phyloP scores from a whole-genome alignment of 2,113 vertebrate species.

The Leucopternis melanops region DNA sequence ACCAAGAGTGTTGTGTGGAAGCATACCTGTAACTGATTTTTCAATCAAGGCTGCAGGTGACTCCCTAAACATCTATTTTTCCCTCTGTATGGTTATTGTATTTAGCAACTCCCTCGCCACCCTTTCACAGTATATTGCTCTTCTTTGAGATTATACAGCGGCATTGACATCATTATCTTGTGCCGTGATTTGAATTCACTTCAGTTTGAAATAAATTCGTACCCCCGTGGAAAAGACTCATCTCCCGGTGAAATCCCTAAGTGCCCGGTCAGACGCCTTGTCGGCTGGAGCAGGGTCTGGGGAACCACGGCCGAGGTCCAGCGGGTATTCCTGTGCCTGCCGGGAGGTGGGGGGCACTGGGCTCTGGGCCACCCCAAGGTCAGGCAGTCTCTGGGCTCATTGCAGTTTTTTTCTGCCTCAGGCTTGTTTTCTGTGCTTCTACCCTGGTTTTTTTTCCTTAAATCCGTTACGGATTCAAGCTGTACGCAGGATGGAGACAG shows the following conservation, averaged over 20 bases:
- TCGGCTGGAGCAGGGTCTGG: neutral
- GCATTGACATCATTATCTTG: neutral
- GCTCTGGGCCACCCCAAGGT: neutral
- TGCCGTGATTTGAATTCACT: neutral
- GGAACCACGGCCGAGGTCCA: rapidly evolving
- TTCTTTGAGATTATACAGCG: neutral
- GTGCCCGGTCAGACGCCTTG: neutral
- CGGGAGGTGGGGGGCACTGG: rapidly evolving
- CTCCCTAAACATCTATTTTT: neutral
- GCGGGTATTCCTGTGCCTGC: rapidly evolving
- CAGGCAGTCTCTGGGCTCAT: too few relatives aligned
- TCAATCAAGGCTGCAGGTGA: constrained; percentile 34
- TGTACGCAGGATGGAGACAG: neutral
- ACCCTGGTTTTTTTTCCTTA: neutral
- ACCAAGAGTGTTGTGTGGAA: too few relatives aligned
- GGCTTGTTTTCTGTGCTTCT: neutral
- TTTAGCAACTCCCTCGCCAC: constrained; percentile 19
- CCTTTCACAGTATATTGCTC: neutral
- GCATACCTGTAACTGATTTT: constrained; percentile 49
- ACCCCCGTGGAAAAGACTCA: neutral
- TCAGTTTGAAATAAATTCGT: neutral
- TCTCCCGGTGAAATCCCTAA: neutral
- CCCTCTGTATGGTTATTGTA: neutral
- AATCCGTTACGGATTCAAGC: neutral
- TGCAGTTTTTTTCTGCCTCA: too few relatives aligned